Evolutionary conservation across 2,888 invertebrate species (phyloP), one percentile per base, ranked within the genome.

Genomic region (Norana najaformis): DNA sequence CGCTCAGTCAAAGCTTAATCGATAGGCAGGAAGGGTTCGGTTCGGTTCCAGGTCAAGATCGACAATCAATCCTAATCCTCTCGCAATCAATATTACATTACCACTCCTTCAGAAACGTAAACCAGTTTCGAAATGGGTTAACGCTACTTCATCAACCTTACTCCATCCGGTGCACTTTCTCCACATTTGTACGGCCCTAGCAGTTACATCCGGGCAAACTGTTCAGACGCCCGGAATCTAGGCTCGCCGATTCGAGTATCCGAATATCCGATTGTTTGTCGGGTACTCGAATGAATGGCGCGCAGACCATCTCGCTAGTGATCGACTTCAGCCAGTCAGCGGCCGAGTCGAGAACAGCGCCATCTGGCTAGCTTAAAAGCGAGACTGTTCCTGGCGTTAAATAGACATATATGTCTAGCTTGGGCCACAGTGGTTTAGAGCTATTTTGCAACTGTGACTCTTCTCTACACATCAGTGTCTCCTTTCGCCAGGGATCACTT

Each of bases 261-360:
- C 69, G 69, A 69, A n/a, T 69, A n/a, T 69, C 69, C n/a, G 69
- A 69, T 16, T 69, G 69, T 69, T 69, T 69, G 69, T 69, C 2
- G 69, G 69, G n/a, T 69, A n/a, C 69, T 69, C 69, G 69, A 69
- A n/a, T 69, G 69, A 69, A 69, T 69, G 30, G 69, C 69, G 69
- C 16, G 30, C 30, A 69, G 30, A 69, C 69, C 69, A 69, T n/a
- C 69, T 30, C 69, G 69, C 30, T 30, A 11, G n/a, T 69, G 69
- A 69, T 69, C n/a, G 30, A n/a, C 11, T 30, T 30, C 69, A 69
- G 69, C n/a, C 69, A 69, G 30, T 53, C 53, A 53, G 53, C 53
- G 53, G 4, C 53, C 53, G 53, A 53, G 30, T 69, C n/a, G 11
- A 30, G 69, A 13, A 11, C 47, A 69, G n/a, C 69, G 69, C 69